These are phyloP conservation scores for Cyclopterus lumpus DNA, from an alignment of 2,797 vertebrate species.

Conservation along the genomic window DNA sequence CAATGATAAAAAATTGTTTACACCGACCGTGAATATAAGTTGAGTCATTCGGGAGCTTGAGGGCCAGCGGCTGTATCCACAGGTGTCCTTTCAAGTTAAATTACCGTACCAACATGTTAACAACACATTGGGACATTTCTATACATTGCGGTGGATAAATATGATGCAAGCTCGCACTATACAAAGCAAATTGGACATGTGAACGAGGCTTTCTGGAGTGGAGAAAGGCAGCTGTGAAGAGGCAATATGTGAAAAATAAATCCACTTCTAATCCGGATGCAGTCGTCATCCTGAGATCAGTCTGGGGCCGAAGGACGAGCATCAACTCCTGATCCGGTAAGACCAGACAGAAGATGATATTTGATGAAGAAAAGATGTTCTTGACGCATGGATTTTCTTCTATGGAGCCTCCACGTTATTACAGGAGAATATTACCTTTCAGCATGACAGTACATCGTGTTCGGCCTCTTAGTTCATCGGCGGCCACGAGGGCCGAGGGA, in stretches of 20 bases:
- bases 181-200: background rate
- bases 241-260: slow-evolving; percentile 58
- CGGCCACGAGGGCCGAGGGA: slow-evolving; percentile 48
- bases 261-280: background rate
- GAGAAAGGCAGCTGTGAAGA: slow-evolving; percentile 14
- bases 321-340: slow-evolving; percentile 37
- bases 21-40: slow-evolving; percentile 16
- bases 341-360: background rate
- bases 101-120: background rate
- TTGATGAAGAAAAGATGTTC: background rate
- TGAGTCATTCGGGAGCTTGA: background rate
- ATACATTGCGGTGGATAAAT: background rate
- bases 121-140: background rate
- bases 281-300: slow-evolving; percentile 19
- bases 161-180: background rate
- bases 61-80: background rate
- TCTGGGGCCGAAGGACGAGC: slow-evolving; percentile 2
- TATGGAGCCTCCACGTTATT: no score
- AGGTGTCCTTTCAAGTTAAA: slow-evolving; percentile 1
- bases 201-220: slow-evolving; percentile 12
- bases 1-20: background rate
- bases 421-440: background rate
- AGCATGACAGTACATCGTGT: background rate
- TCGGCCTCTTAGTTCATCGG: slow-evolving; percentile 2
- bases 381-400: background rate